Evolutionary conservation across 2,113 vertebrate genomes (phyloP), one percentile per base, ranked within the genome.

Genomic region (cat (Felis catus)): DNA sequence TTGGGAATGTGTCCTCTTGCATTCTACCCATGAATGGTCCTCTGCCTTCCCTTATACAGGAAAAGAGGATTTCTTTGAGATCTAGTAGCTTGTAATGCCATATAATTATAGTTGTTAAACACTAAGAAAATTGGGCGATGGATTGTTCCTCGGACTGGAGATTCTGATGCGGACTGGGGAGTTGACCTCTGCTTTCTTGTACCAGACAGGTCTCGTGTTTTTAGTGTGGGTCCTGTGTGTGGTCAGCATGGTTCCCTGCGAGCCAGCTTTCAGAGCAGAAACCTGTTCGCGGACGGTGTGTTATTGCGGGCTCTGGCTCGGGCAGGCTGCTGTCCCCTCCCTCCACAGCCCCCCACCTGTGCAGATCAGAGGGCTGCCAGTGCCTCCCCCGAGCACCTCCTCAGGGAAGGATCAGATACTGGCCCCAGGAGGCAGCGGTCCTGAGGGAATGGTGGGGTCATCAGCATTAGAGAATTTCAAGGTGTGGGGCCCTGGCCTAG

Each of bases 1-100:
- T 98, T 97, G 93, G 86, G 91, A 96, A 84, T 78, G 92, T 94
- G 91, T 92, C 48, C 45, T 95, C 96, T 92, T 94, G 86, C 31
- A 48, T 96, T 87, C n/a, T 18, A 41, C 36, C 86, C 91, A 41
- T 94, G 82, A 63, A 39, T 94, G 89, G 55, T 45, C 31, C 63
- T 65, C 74, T 81, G 79, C 82, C 65, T 94, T 93, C 48, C 39
- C 86, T 55, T 53, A 9, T 74, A 78, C 29, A 87, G 95, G 83
- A 74, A 83, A 81, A 79, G 45, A 85, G 78, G 76, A 23, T 82
- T 88, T 94, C 63, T 86, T 53, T 89, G 95, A 41, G 78, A 95
- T 91, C 27, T 58, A 41, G 80, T 74, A 27, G 51, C 91, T 97
- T 65, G 70, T 51, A 33, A 63, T 94, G 68, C 91, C 45, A 7